These are phyloP conservation scores for Etheostoma nigrum DNA, from an alignment of 2,797 vertebrate species.

Conservation along the genomic window DNA sequence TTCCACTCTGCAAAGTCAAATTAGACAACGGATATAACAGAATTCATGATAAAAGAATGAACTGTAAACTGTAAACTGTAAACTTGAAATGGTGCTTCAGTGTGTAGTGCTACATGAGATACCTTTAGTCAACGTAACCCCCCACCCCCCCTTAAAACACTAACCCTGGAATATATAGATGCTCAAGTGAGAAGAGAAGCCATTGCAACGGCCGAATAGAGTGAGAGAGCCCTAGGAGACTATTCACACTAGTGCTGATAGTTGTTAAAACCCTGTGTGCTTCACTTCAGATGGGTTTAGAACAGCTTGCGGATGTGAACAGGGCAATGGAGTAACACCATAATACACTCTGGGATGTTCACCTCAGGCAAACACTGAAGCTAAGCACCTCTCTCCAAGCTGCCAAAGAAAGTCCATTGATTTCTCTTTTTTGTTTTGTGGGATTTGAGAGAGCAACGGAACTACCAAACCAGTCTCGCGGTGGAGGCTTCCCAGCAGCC, in stretches of 20 bases:
- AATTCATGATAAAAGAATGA: slow-evolving; percentile 28
- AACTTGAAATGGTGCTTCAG: slow-evolving; percentile 35
- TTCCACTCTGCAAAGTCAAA: slow-evolving; percentile 26
- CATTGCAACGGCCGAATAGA: slow-evolving; percentile 66
- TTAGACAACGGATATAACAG: background rate
- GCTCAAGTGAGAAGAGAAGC: slow-evolving; percentile 61
- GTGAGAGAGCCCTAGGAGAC: slow-evolving; percentile 70
- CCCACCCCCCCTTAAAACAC: slow-evolving; percentile 45
- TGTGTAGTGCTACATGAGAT: slow-evolving; percentile 47
- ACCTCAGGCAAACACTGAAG: slow-evolving; percentile 77
- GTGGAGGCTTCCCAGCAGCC: slow-evolving; percentile 45
- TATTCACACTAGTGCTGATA: slow-evolving; percentile 73
- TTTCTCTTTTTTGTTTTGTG: slow-evolving; percentile 73
- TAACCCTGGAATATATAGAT: slow-evolving; percentile 56
- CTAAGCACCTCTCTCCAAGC: slow-evolving; percentile 76
- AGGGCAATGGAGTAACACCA: slow-evolving; percentile 75
- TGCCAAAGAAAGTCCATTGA: slow-evolving; percentile 78
- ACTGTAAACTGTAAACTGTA: slow-evolving; percentile 20
- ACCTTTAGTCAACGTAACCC: slow-evolving; percentile 58
- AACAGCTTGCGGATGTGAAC: slow-evolving; percentile 78
- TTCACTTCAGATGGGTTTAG: slow-evolving; percentile 80
- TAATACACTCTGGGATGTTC: slow-evolving; percentile 79
- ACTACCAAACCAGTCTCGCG: slow-evolving; percentile 29
- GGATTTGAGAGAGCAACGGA: slow-evolving; percentile 62
- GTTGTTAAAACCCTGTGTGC: slow-evolving; percentile 76